Base-by-base conservation (phyloP, 2,113 vertebrate species). In the Campylorhamphus procurvoides region DNA sequence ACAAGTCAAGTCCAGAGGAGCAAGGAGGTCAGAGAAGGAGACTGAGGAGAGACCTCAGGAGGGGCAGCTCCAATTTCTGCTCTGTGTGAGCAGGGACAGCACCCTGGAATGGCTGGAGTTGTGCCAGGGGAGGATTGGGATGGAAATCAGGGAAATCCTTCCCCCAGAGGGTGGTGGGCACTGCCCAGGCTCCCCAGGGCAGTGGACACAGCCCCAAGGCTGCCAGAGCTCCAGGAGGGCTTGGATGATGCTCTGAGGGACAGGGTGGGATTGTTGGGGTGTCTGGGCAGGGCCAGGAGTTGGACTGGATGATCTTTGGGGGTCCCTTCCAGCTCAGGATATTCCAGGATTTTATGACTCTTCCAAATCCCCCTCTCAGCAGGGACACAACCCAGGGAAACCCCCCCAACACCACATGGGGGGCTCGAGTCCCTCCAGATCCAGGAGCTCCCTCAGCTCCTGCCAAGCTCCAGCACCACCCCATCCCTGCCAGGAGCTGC, bases 121-220 rank as follows among this genome's bases (percentile, higher is more conserved):
- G 44, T 5, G 19, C 0, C 44, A 59, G 62, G 52, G 18, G 16
- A 16, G 25, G 42, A 3, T 50, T 5, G 3, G 60, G 35, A 0
- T 42, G 60, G 35, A 6, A 0, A 1, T 19, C 18, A n/a, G 29
- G 69, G 2, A 25, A 49, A 49, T 9, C 42, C 6, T 31, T 42
- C 7, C 62, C 35, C 29, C 50, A 24, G 35, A 47, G 71, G 55
- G 13, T 53, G 17, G 37, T 31, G 37, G 58, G 66, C 79, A 59
- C 66, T 59, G 44, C 14, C 8, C 66, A 82, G 64, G 53, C 40
- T 74, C 33, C 68, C 15, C 42, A 75, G 50, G 71, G 59, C 33
- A 50, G 44, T 46, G 47, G 49, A 3, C 22, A 17, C 15, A 0
- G 12, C 15, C 18, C 35, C 2, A 1, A 33, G 39, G 49, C 18